Conservation (phyloP, 30 jellyfish, hydroid and myxozoan species). For the Aurelia sp. region DNA sequence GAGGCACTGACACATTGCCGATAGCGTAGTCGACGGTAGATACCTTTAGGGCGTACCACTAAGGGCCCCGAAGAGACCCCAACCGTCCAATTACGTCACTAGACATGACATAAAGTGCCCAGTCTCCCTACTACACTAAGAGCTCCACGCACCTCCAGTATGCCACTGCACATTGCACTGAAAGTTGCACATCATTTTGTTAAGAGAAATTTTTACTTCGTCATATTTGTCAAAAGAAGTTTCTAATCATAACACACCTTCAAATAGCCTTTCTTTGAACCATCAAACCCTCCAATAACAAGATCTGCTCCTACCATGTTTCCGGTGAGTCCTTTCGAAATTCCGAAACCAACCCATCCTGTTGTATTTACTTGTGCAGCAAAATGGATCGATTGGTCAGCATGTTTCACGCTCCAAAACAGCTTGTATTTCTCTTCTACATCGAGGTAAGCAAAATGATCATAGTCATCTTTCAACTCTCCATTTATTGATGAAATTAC, state of each 20-base stretch:
- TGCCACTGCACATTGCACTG: too few relatives aligned
- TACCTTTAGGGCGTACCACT: too few relatives aligned
- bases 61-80: too few relatives aligned
- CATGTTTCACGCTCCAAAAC: conserved; percentile 41
- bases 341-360: conserved; percentile 75
- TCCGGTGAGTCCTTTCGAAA: conserved; percentile 56
- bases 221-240: too few relatives aligned
- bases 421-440: conserved; percentile 16
- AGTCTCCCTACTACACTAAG: too few relatives aligned
- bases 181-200: too few relatives aligned
- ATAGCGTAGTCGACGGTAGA: too few relatives aligned
- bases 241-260: not conserved
- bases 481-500: not conserved
- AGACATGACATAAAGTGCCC: too few relatives aligned
- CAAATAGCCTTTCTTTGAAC: conserved; percentile 46
- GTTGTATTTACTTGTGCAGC: conserved; percentile 53
- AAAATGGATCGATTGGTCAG: conserved; percentile 30
- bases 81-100: too few relatives aligned
- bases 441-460: conserved; percentile 49
- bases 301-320: conserved; percentile 58
- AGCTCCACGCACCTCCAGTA: too few relatives aligned
- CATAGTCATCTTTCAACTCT: conserved; percentile 22
- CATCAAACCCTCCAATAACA: conserved; percentile 52
- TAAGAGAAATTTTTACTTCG: too few relatives aligned
- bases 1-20: too few relatives aligned